phyloP scores from a whole-genome alignment of 2,797 vertebrate genomes.

The Heteromormyrus szaboi region DNA sequence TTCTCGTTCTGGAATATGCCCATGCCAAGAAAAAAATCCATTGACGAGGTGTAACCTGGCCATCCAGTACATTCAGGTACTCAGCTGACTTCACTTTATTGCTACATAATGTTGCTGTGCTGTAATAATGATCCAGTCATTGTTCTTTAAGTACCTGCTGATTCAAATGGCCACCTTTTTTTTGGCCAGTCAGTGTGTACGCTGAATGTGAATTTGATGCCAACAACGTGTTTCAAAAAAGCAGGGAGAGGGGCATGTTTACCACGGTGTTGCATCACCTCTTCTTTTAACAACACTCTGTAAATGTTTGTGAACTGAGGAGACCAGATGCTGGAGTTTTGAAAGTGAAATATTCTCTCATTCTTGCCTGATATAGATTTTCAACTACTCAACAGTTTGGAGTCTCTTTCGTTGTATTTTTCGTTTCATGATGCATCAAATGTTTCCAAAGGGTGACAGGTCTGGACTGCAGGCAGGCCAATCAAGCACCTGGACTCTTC shows the following conservation, averaged over 20 bases:
- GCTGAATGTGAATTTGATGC: background rate
- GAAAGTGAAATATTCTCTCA: background rate
- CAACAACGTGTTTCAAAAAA: background rate
- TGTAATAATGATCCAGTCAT: background rate
- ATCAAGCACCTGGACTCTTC: background rate
- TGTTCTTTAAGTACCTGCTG: background rate
- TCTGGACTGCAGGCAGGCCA: background rate
- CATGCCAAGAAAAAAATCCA: background rate
- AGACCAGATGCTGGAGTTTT: background rate
- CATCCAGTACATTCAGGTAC: background rate
- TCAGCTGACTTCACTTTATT: background rate
- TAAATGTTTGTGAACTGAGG: background rate
- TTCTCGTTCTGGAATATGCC: background rate
- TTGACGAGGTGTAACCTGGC: background rate
- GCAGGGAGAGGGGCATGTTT: background rate
- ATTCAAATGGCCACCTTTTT: background rate
- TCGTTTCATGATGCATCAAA: background rate
- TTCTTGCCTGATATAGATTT: background rate
- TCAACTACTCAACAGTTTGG: background rate
- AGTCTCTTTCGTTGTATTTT: background rate
- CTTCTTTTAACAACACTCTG: background rate
- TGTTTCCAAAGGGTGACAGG: background rate
- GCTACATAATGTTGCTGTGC: background rate
- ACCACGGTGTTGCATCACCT: background rate
- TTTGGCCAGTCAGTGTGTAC: background rate